A percentile compares a stretch with the other conserved stretches of the same genome.
phyloP scores from a whole-genome alignment of 2,888 invertebrate genomes.

The Rotaria sp. region DNA sequence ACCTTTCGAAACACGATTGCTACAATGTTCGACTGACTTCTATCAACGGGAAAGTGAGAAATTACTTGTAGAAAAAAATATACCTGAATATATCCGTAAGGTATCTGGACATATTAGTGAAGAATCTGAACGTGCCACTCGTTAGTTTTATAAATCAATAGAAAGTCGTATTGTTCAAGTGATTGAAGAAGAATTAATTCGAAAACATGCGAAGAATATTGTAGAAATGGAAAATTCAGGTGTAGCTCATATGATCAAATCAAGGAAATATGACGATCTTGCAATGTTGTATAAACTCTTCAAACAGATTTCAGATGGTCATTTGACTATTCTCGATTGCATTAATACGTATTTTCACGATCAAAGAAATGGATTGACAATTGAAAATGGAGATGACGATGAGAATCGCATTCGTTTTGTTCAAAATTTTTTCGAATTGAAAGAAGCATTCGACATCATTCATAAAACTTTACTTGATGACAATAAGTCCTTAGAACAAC shows the following conservation, averaged over 20 bases:
- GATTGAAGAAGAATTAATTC: constrained; percentile 70
- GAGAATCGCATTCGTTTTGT: background rate
- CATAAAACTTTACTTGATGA: constrained; percentile 89
- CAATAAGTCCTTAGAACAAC: constrained; percentile 63
- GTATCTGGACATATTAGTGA: constrained; percentile 93
- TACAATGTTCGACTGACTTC: constrained; percentile 92
- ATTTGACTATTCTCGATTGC: constrained; percentile 88
- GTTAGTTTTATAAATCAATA: constrained; percentile 92
- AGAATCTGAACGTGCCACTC: constrained; percentile 90
- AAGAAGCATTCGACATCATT: constrained; percentile 95
- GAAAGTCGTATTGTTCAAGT: constrained; percentile 85
- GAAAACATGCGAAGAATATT: constrained; percentile 94
- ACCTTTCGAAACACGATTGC: constrained; percentile 94
- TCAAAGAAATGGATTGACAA: constrained; percentile 52
- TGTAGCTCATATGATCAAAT: constrained; percentile 89
- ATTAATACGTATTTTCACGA: constrained; percentile 82
- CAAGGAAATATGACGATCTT: constrained; percentile 62
- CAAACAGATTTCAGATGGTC: constrained; percentile 78
- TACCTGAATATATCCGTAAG: constrained; percentile 94
- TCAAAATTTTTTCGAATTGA: constrained; percentile 67
- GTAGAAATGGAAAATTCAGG: constrained; percentile 98
- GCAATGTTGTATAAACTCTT: constrained; percentile 96
- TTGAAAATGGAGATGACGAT: background rate
- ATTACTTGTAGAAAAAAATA: constrained; percentile 52
- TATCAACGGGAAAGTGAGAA: constrained; percentile 69